Evolutionary conservation across 2,113 vertebrate genomes (phyloP).

Genomic region (Notechis scutatus): DNA sequence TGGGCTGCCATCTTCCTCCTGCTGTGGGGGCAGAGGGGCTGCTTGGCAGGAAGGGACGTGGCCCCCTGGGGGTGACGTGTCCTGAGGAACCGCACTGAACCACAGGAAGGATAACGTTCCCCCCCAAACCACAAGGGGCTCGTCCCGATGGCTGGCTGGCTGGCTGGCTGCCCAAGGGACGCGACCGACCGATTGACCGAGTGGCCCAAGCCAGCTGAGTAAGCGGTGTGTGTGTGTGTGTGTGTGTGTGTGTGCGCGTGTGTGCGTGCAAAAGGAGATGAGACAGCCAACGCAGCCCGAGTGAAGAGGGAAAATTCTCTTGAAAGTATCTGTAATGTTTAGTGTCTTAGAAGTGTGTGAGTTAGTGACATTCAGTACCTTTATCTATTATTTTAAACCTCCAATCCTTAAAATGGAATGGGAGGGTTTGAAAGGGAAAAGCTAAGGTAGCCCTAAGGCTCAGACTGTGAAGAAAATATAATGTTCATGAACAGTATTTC

Average conservation of each 20-base stretch:
- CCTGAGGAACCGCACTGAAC: neutral
- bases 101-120: neutral
- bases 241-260: too few species aligned
- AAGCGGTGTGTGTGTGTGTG: too few species aligned
- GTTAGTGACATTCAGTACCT: neutral
- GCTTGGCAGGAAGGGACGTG: neutral
- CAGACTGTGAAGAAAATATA: neutral
- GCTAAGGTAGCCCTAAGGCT: neutral
- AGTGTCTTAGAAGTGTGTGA: neutral
- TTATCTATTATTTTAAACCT: neutral
- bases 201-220: neutral
- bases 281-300: neutral
- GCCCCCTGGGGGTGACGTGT: neutral
- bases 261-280: too few species aligned
- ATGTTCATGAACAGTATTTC: neutral
- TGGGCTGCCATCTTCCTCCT: neutral
- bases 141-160: neutral
- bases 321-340: neutral
- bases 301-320: neutral
- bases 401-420: neutral
- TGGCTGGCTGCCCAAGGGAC: neutral
- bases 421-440: neutral
- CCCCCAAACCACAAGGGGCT: neutral
- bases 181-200: neutral
- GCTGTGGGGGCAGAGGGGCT: neutral